Base-by-base conservation (phyloP, 2,113 vertebrate genomes). In the Sceloporus undulatus region DNA sequence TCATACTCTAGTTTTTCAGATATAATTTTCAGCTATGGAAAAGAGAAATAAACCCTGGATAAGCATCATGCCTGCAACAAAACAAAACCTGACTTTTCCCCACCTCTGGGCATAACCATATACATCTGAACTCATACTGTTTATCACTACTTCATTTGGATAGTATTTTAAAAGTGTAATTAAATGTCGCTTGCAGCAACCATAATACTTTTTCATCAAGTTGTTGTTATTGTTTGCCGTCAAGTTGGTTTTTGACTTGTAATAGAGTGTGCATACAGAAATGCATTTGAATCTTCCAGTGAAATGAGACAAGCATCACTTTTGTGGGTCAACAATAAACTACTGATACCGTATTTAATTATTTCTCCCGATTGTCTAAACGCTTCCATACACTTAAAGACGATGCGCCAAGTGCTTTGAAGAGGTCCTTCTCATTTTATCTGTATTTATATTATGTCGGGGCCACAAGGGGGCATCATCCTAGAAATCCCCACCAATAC, bases 381-480 rank as follows among this genome's bases (percentile, higher is more conserved):
- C 27, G 56, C 23, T 42, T 68, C 38, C 11, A 18, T 80, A 38
- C 48, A 9, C 38, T 54, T 85, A 65, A 76, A 74, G 38, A 40
- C 52, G 13, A 16, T 74, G 85, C 48, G 34, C 9, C 29, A 38
- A 75, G n/a, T 38, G 34, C 25, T 78, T 70, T 68, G 68, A 70
- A 84, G 21, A 79, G 34, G 16, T 29, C 29, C 10, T 27, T 38
- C 25, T 73, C 70, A 79, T 85, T 84, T 52, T 70, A 81, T 62
- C 82, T 91, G 23, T 71, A 78, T 90, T 82, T 87, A 38, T 91
- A 87, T 79, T 90, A 88, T 85, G 90, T 90, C 89, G 9, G 56
- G 87, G 84, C 94, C 95, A 94, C 95, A 94, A 95, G 95, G 87
- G 94, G 96, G 94, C 94, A 93, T 84, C 91, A 59, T 86, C 68